Evolutionary conservation across 2,888 invertebrate genomes (phyloP).

Genomic region (Sceliomorpha sp.): DNA sequence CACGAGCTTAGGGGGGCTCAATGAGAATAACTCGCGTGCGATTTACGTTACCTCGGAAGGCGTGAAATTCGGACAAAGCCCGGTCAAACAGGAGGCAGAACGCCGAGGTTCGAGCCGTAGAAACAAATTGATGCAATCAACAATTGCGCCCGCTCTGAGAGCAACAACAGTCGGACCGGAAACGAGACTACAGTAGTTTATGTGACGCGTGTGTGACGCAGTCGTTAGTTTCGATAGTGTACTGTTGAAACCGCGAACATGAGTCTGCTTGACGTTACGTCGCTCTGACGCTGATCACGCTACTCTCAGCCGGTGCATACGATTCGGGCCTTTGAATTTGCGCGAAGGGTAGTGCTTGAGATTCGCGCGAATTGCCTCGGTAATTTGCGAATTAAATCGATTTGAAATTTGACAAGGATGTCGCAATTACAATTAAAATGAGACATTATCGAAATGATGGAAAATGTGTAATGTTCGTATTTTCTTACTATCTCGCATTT

Average conservation of each 20-base stretch:
- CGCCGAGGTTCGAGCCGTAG: slow-evolving; percentile 57
- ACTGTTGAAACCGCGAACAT: slow-evolving; percentile 32
- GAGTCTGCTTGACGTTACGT: slow-evolving; percentile 26
- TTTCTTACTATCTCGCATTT: too few species aligned
- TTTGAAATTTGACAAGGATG: too few species aligned
- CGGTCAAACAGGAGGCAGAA: slow-evolving; percentile 23
- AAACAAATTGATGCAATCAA: slow-evolving; percentile 65
- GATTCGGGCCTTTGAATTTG: slow-evolving; percentile 28
- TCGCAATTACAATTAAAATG: too few species aligned
- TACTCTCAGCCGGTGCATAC: too few species aligned
- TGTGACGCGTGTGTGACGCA: slow-evolving; percentile 34
- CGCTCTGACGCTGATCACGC: slow-evolving; percentile 13
- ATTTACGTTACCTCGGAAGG: slow-evolving; percentile 27
- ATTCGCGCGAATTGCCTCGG: too few species aligned
- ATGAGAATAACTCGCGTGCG: slow-evolving; percentile 33
- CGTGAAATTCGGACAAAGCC: slow-evolving; percentile 47
- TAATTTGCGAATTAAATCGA: slow-evolving; percentile 7
- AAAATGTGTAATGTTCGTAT: too few species aligned
- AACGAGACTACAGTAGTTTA: slow-evolving; percentile 39
- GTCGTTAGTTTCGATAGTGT: slow-evolving; percentile 24
- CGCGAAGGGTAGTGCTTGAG: too few species aligned
- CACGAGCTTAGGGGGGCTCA: slow-evolving; percentile 21
- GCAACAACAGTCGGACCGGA: too few species aligned
- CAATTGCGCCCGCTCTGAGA: too few species aligned
- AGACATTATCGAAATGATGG: too few species aligned